Percentiles rank a stretch among this genome's conserved stretches.
Conservation (phyloP, 2,888 invertebrate genomes). For the Drosophila meridionalis region DNA sequence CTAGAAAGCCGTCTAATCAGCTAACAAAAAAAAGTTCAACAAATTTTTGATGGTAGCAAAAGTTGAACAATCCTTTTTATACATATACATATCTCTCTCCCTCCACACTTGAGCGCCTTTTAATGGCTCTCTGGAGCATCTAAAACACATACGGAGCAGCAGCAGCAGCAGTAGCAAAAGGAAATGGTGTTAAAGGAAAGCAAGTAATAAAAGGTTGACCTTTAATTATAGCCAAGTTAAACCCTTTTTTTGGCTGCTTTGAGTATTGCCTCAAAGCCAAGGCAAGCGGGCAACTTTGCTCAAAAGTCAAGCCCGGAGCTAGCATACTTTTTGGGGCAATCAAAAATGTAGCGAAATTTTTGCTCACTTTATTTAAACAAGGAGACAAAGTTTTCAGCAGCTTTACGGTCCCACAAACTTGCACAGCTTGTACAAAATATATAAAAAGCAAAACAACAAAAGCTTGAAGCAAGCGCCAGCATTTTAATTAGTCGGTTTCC, state of each 20-base stretch:
- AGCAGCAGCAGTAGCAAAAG: constrained; percentile 23
- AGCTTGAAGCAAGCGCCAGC: constrained; percentile 34
- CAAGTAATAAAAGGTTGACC: constrained; percentile 55
- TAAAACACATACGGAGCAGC: constrained; percentile 56
- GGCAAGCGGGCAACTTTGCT: constrained; percentile 18
- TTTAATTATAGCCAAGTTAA: constrained; percentile 71
- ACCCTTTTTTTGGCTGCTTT: constrained; percentile 39
- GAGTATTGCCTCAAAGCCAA: constrained; percentile 31
- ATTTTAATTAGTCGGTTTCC: constrained; percentile 68
- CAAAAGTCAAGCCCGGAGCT: constrained; percentile 36
- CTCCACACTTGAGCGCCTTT: constrained; percentile 61
- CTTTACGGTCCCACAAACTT: constrained; percentile 19
- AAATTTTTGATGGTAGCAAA: constrained; percentile 28
- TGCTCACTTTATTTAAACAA: constrained; percentile 30
- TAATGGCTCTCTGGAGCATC: constrained; percentile 74
- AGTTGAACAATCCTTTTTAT: constrained; percentile 70
- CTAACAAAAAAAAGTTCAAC: constrained; percentile 64
- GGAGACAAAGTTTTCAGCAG: constrained; percentile 40
- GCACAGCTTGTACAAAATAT: constrained; percentile 11
- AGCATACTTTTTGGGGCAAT: constrained; percentile 58
- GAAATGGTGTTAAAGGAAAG: constrained; percentile 26
- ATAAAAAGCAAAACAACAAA: constrained; percentile 13
- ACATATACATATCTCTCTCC: constrained; percentile 12
- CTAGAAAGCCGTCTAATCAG: constrained; percentile 59
- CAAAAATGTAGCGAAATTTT: constrained; percentile 54